A percentile compares a stretch with the other conserved stretches of the same genome.
Evolutionary conservation across 2,888 invertebrate species (phyloP).

Genomic region (Andricus curvator): DNA sequence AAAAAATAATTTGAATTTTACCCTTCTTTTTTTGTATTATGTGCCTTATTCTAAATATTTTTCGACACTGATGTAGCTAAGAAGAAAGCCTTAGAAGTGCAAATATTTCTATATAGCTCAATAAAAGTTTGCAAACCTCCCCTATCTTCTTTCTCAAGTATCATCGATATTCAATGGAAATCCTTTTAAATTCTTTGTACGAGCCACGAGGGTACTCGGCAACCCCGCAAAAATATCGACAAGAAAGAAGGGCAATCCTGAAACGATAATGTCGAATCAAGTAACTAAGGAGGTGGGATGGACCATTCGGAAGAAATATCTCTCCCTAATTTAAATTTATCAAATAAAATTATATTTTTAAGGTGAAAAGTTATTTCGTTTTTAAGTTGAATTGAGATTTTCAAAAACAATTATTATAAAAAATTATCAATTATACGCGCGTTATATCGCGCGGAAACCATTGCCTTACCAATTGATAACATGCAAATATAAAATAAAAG

Average conservation of each 20-base stretch:
- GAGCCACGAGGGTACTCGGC: conserved; percentile 30
- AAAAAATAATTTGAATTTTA: too few species aligned
- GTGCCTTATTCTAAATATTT: neutral
- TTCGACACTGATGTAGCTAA: neutral
- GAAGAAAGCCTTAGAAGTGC: conserved; percentile 29
- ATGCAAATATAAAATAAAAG: too few species aligned
- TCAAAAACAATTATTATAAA: too few species aligned
- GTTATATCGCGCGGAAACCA: too few species aligned
- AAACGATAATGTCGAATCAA: conserved; percentile 1
- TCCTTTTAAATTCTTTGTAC: conserved; percentile 58
- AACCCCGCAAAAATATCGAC: conserved; percentile 9
- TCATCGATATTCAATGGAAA: conserved; percentile 66
- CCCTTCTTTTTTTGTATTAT: neutral
- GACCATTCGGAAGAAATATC: neutral
- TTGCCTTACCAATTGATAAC: too few species aligned
- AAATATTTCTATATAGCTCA: conserved; percentile 29
- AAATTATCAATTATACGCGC: too few species aligned
- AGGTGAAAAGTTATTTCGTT: too few species aligned
- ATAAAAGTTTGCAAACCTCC: conserved; percentile 64
- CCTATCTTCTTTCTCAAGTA: conserved; percentile 59
- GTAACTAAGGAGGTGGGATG: neutral
- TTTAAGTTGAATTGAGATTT: too few species aligned
- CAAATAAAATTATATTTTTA: neutral
- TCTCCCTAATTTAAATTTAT: neutral
- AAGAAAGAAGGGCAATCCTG: conserved; percentile 1